Conservation (phyloP, 64 coral and sea anemone species). For the Dendronephthya gigantea region DNA sequence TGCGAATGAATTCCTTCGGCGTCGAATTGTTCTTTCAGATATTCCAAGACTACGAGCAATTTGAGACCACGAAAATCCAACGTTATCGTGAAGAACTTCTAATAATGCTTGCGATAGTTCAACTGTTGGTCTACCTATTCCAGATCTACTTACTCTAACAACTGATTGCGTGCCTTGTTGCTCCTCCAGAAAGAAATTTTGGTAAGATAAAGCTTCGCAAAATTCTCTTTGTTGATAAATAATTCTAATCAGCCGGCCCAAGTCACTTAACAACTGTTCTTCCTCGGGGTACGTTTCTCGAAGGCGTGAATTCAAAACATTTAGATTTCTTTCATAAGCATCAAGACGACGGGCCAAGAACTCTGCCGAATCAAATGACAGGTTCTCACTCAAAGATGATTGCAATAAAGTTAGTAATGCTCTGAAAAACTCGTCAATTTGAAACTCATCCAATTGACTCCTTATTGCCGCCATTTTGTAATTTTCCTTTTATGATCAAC, state of each 20-base stretch:
- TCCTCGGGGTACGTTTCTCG: background rate
- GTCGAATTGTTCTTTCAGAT: constrained; percentile 21
- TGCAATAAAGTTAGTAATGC: background rate
- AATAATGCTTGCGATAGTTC: background rate
- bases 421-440: background rate
- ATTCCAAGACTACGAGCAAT: background rate
- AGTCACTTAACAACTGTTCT: background rate
- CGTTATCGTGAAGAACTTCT: background rate
- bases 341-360: background rate
- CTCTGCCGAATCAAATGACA: background rate
- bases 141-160: background rate
- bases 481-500: too few relatives aligned
- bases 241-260: background rate
- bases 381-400: background rate
- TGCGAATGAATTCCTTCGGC: background rate
- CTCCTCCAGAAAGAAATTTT: background rate
- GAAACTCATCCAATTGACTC: background rate
- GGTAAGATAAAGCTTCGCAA: background rate
- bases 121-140: background rate
- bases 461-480: background rate
- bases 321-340: constrained; percentile 26
- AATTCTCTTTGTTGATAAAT: constrained; percentile 3
- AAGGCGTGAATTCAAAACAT: background rate
- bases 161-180: background rate
- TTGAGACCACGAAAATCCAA: constrained; percentile 9